Conservation (phyloP, 2,888 invertebrate genomes). For the Ctena decussata region DNA sequence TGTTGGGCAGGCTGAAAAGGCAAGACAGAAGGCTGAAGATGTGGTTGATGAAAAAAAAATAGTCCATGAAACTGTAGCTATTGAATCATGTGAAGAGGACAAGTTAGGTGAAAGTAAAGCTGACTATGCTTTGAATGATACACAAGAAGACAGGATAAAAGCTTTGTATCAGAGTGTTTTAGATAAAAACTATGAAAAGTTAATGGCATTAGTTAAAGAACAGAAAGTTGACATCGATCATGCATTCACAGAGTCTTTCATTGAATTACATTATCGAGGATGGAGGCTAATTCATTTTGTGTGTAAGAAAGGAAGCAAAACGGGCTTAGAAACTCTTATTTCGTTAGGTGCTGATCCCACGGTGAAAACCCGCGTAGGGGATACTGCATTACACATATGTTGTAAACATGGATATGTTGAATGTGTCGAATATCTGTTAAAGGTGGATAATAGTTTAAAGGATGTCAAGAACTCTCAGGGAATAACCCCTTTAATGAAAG, state of each 20-base stretch:
- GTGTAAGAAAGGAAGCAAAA: slow-evolving; percentile 64
- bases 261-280: slow-evolving; percentile 71
- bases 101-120: neutral
- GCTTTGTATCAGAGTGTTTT: slow-evolving; percentile 62
- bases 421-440: slow-evolving; percentile 71
- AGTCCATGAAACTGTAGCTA: no score
- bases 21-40: no score
- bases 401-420: slow-evolving; percentile 75
- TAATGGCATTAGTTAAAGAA: slow-evolving; percentile 58
- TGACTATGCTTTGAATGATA: neutral
- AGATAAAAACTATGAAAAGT: slow-evolving; percentile 63
- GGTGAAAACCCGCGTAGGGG: slow-evolving; percentile 72
- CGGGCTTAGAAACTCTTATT: slow-evolving; percentile 68
- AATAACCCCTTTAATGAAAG: slow-evolving; percentile 78
- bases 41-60: no score
- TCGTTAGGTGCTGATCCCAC: slow-evolving; percentile 69
- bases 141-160: slow-evolving; percentile 17
- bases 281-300: slow-evolving; percentile 73
- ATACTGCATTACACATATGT: slow-evolving; percentile 76
- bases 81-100: neutral
- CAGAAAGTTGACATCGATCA: slow-evolving; percentile 69
- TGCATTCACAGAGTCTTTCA: slow-evolving; percentile 68
- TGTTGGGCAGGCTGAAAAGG: no score
- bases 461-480: slow-evolving; percentile 76
- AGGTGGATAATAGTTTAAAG: slow-evolving; percentile 63